Evolutionary conservation across 2,888 invertebrate genomes (phyloP), one percentile per base, ranked within the genome.

Genomic region (Apotomis betuletana): DNA sequence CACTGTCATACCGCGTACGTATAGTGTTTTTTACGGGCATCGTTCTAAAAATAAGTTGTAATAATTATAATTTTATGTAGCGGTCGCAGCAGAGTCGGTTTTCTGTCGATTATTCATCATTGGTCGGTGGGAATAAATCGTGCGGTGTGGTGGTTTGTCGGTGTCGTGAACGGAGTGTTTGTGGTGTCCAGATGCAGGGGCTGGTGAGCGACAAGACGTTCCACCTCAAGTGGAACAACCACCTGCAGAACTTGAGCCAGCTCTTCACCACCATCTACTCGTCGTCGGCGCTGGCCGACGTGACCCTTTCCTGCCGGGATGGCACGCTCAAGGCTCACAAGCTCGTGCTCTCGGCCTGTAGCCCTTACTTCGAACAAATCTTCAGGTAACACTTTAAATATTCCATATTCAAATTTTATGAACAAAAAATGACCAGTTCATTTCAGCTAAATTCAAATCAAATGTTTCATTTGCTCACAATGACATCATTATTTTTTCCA

Each of bases 281-380:
- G 81, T 95, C 96, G 83, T 95, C 95, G 79, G 94, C 95, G 80
- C 92, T 96, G 75, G 95, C 95, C 51, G 96, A 96, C 84, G 95
- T 96, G 77, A 96, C 96, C 77, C 92, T 96, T 80, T 95, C 95
- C 81, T 96, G 96, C 88, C 95, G 95, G 81, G 96, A 95, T 87
- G 96, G 96, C 54, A 94, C 95, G 84, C 91, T 96, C 79, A 95
- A 95, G 83, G 96, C 96, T 58, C 96, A 96, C 86, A 95, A 96
- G 85, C 93, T 96, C 77, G 95, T 96, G 77, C 92, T 96, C 75
- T 96, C 96, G 60, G 96, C 96, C 67, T 96, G 96, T 90, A 96
- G 96, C 82, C 95, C 96, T 67, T 96, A 96, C 86, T 96, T 96
- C 88, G 96, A 96, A 84, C 95, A 95, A 78, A 95, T 96, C 79